These are phyloP conservation scores for Tapirus terrestris DNA, from an alignment of 2,113 vertebrate genomes.

Conservation along the genomic window DNA sequence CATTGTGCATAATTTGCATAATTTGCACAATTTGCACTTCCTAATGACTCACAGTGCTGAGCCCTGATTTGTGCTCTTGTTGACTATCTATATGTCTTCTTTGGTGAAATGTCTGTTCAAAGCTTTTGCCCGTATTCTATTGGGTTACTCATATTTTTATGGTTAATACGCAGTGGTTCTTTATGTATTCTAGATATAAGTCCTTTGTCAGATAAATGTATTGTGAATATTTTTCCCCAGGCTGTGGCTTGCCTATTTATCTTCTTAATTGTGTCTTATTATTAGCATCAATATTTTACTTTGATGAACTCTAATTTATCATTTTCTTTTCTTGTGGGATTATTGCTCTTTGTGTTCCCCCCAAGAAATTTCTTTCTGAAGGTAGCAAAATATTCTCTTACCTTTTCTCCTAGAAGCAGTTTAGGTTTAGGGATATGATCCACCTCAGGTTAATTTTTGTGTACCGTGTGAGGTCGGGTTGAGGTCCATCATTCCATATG, in stretches of 20 bases:
- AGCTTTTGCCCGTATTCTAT: background rate
- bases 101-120: background rate
- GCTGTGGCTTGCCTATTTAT: background rate
- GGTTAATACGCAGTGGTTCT: background rate
- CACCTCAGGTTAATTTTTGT: background rate
- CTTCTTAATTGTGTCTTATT: background rate
- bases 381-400: background rate
- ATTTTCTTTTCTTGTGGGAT: background rate
- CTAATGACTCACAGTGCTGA: background rate
- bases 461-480: background rate
- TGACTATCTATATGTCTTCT: accelerated
- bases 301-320: background rate
- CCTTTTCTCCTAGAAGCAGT: background rate
- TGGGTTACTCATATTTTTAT: background rate
- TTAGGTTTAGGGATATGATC: background rate
- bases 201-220: background rate
- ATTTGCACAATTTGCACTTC: background rate
- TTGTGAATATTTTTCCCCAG: background rate
- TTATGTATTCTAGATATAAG: background rate
- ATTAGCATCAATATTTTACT: background rate
- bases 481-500: accelerated
- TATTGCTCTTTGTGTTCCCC: background rate
- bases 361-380: background rate
- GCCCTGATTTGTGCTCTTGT: accelerated
- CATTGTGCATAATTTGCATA: accelerated